Conservation (phyloP, 2,888 invertebrate genomes). For the Leptinotarsa peninsularis region DNA sequence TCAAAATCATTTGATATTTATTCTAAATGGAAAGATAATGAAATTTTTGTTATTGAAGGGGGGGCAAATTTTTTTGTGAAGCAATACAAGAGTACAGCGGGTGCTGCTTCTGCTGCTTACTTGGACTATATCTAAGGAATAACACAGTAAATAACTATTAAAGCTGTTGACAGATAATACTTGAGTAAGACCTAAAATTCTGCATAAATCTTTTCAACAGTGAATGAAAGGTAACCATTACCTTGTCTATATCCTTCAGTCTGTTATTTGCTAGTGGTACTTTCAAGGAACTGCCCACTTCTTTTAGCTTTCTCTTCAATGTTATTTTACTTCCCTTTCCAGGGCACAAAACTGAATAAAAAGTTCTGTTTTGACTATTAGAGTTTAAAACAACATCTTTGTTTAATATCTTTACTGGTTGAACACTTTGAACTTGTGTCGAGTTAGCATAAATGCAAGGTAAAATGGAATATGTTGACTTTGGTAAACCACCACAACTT, state of each 20-base stretch:
- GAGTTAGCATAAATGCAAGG: slow-evolving; percentile 80
- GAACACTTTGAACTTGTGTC: slow-evolving; percentile 62
- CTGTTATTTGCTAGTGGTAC: slow-evolving; percentile 43
- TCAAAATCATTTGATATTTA: too few species aligned
- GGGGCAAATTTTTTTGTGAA: too few species aligned
- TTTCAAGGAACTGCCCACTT: slow-evolving; percentile 46
- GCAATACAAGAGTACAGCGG: too few species aligned
- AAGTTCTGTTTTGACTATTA: slow-evolving; percentile 68
- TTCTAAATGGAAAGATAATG: too few species aligned
- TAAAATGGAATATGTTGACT: slow-evolving; percentile 79
- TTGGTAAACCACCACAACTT: slow-evolving; percentile 78
- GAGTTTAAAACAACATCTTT: slow-evolving; percentile 51
- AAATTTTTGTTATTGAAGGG: too few species aligned
- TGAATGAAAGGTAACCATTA: slow-evolving; percentile 32
- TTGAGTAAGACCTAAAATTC: too few species aligned
- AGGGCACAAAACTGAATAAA: slow-evolving; percentile 85
- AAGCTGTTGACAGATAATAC: too few species aligned
- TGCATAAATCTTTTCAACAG: too few species aligned
- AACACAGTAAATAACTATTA: too few species aligned
- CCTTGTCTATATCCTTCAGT: slow-evolving; percentile 58
- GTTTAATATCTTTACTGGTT: slow-evolving; percentile 50
- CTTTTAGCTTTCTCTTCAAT: slow-evolving; percentile 78
- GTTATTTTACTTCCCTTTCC: slow-evolving; percentile 86
- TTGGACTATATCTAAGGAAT: too few species aligned
- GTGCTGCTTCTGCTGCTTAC: too few species aligned